Conservation (phyloP, 2,888 invertebrate species). For the Exocentrus adspersus region DNA sequence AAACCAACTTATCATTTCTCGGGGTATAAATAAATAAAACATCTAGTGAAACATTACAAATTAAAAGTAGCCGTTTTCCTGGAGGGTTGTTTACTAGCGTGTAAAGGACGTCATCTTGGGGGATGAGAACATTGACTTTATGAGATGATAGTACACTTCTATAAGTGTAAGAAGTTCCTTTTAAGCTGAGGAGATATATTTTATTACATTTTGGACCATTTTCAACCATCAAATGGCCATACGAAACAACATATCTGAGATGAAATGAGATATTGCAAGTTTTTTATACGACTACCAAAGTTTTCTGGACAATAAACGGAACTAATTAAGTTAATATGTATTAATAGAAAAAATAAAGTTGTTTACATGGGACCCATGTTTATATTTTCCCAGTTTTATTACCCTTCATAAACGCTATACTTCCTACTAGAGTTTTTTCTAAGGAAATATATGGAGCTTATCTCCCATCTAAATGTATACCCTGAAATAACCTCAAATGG, state of each 20-base stretch:
- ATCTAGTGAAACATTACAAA: slow-evolving; percentile 43
- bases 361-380: background rate
- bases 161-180: too few relatives aligned
- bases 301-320: slow-evolving; percentile 2
- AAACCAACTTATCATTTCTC: slow-evolving; percentile 33
- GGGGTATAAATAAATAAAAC: slow-evolving; percentile 46
- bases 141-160: too few relatives aligned
- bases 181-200: too few relatives aligned
- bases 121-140: slow-evolving; percentile 33
- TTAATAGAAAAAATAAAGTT: slow-evolving; percentile 4
- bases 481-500: slow-evolving; percentile 16
- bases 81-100: slow-evolving; percentile 36
- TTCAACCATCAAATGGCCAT: too few relatives aligned
- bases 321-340: slow-evolving; percentile 10
- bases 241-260: background rate
- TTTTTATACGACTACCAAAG: background rate
- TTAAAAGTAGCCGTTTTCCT: slow-evolving; percentile 38
- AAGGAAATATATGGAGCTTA: slow-evolving; percentile 18
- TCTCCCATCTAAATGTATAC: slow-evolving; percentile 19
- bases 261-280: background rate
- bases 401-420: background rate
- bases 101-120: slow-evolving; percentile 32
- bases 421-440: background rate
- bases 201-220: too few relatives aligned
- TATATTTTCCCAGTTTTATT: slow-evolving; percentile 5